Conservation (phyloP, 2,113 vertebrate species). For the Illadopsis cleaveri region DNA sequence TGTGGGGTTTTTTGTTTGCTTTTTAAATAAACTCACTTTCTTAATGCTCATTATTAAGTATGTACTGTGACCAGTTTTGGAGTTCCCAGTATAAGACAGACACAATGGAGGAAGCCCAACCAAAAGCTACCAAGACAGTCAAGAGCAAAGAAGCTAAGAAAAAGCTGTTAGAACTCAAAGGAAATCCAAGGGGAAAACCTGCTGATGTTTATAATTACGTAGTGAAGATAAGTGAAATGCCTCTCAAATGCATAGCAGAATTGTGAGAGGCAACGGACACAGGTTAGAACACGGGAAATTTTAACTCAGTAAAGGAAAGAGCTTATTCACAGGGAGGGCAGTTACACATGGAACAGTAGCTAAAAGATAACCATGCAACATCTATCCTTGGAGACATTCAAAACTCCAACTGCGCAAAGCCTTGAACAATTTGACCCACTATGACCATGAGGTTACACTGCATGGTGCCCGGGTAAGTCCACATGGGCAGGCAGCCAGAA, state of each 20-base stretch:
- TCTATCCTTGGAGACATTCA: neutral
- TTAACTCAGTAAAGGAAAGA: neutral
- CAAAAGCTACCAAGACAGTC: neutral
- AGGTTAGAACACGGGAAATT: neutral
- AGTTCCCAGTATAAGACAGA: neutral
- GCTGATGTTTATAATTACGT: accelerated
- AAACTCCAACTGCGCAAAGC: neutral
- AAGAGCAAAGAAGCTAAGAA: neutral
- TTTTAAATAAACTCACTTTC: neutral
- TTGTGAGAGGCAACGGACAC: accelerated
- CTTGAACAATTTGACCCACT: neutral
- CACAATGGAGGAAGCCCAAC: neutral
- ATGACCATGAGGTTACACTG: neutral
- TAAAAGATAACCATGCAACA: neutral
- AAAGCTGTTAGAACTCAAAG: neutral
- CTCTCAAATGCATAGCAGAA: neutral
- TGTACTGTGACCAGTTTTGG: accelerated
- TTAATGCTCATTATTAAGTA: neutral
- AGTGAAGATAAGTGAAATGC: accelerated
- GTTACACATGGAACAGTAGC: neutral
- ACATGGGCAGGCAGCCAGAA: neutral
- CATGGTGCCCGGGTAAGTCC: accelerated
- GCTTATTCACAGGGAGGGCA: neutral
- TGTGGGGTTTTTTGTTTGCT: neutral
- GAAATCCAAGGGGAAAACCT: neutral